Evolutionary conservation across 2,797 vertebrate genomes (phyloP).

Genomic region (Poecilia velifera): DNA sequence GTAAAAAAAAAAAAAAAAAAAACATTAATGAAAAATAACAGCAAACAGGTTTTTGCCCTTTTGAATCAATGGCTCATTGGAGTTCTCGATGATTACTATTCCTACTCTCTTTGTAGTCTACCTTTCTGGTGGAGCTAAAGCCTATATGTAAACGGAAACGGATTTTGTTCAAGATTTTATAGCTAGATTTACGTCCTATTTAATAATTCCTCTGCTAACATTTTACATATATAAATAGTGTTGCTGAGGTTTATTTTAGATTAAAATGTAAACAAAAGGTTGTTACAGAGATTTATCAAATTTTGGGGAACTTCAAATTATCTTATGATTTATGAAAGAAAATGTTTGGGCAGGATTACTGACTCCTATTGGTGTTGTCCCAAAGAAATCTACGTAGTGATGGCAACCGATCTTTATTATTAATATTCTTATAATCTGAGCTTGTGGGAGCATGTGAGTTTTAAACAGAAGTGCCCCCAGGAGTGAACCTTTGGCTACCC

Average conservation of each 20-base stretch:
- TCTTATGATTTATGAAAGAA: neutral
- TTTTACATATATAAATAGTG: neutral
- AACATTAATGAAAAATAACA: neutral
- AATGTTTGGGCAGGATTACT: neutral
- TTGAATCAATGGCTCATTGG: neutral
- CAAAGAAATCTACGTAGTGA: neutral
- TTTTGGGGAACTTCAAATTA: too few species aligned
- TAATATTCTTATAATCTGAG: too few species aligned
- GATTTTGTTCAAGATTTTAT: neutral
- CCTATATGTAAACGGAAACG: neutral
- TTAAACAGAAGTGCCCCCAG: too few species aligned
- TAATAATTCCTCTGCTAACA: neutral
- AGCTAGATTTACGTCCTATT: neutral
- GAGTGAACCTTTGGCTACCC: too few species aligned
- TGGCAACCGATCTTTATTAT: too few species aligned
- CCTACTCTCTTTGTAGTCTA: neutral
- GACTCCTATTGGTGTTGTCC: neutral
- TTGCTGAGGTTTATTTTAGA: neutral
- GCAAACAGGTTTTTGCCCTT: neutral
- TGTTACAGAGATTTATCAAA: neutral
- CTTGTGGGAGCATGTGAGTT: too few species aligned
- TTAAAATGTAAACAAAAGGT: neutral
- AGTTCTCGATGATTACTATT: neutral
- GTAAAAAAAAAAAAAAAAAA: neutral
- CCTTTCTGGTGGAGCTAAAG: neutral